These are phyloP conservation scores for Nematolebias whitei DNA, from an alignment of 2,113 vertebrate species.

Conservation along the genomic window DNA sequence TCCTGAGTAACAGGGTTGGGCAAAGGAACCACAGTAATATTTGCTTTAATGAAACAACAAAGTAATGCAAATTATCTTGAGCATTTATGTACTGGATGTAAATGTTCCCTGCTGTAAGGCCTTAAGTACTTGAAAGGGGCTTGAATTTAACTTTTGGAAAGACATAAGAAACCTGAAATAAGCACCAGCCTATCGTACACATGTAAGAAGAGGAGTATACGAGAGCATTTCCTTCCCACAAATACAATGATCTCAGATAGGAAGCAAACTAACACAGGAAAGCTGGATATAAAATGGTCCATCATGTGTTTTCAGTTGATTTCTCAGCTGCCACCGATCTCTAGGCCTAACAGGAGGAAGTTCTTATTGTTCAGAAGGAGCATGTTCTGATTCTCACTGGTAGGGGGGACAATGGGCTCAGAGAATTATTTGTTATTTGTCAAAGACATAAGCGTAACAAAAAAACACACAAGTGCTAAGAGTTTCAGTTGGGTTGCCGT, in stretches of 20 bases:
- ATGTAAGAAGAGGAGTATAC: neutral
- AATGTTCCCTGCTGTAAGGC: too few species aligned
- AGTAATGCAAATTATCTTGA: too few species aligned
- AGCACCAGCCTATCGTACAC: neutral
- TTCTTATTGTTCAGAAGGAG: slow-evolving; percentile 60
- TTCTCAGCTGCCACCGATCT: slow-evolving; percentile 21
- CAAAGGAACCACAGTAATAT: too few species aligned
- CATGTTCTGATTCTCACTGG: slow-evolving; percentile 41
- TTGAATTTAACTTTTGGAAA: too few species aligned
- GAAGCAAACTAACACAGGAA: slow-evolving; percentile 61
- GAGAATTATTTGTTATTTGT: slow-evolving; percentile 27
- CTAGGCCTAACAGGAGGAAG: slow-evolving; percentile 53
- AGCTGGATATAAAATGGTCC: slow-evolving; percentile 52
- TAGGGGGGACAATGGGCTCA: slow-evolving; percentile 50
- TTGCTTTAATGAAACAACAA: too few species aligned
- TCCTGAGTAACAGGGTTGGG: too few species aligned
- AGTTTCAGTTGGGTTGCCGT: neutral
- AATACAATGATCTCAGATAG: slow-evolving; percentile 44
- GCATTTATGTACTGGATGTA: too few species aligned
- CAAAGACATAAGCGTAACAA: slow-evolving; percentile 3
- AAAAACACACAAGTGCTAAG: neutral
- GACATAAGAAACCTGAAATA: neutral
- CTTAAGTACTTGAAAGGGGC: too few species aligned
- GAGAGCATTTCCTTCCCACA: slow-evolving; percentile 36
- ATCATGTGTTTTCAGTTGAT: slow-evolving; percentile 31